Evolutionary conservation across 2,113 vertebrate genomes (phyloP), one percentile per base, ranked within the genome.

Genomic region (Psilopsiagon aymara): DNA sequence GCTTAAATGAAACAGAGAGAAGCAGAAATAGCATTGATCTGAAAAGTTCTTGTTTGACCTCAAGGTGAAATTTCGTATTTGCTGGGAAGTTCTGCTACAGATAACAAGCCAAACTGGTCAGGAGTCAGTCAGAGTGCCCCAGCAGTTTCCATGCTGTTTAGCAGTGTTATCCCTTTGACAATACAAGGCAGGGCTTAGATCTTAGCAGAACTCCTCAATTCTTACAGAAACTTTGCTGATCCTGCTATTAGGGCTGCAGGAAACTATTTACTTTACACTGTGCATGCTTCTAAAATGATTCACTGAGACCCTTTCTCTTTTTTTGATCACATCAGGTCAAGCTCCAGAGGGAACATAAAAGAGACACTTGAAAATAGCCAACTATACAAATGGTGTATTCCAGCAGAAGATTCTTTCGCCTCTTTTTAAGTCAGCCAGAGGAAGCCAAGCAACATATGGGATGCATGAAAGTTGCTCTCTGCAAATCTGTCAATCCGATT

Each of bases 361-460:
- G 37, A 88, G 17, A 52, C 24, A 29, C 20, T 59, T 88, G 19
- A 68, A 91, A 90, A 66, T 11, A 69, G 49, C 46, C 12, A 39
- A 52, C 29, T 35, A 10, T 52, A 90, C 51, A 70, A 90, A 78
- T 35, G 62, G 17, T 53, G 41, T 28, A 46, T 60, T 91, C 46
- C 70, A 75, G 77, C 55, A 78, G 43, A 86, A 93, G 25, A 43
- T 35, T 75, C 83, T 92, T 71, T 31, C 0, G 0, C 29, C 41
- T 77, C 75, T 86, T 70, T 82, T 69, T 53, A 86, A 95, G 80
- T 81, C 37, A 80, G 39, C 57, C 75, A 71, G 69, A 83, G 69
- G 69, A 84, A 94, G 77, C 39, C 47, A 51, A 88, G 79, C 69
- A 96, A 83, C 94, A 95, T 93, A 90, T 86, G 94, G 95, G 88